These are phyloP conservation scores for Bothrops alternatus DNA, from an alignment of 2,797 vertebrate genomes.

Conservation along the genomic window DNA sequence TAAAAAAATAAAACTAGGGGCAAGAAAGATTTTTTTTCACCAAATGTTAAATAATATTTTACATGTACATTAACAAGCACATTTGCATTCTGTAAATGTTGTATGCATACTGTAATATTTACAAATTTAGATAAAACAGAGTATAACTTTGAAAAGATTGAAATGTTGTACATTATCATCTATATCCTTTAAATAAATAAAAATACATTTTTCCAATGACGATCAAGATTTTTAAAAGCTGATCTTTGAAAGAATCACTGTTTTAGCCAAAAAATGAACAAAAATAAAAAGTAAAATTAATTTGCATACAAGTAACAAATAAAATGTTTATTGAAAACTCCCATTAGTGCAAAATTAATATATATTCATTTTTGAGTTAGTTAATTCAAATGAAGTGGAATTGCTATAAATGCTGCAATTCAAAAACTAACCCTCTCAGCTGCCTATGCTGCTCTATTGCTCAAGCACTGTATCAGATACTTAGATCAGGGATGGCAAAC, in stretches of 20 bases:
- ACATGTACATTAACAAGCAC: not conserved
- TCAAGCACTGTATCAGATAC: not conserved
- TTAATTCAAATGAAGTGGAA: not conserved
- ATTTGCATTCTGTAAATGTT: not conserved
- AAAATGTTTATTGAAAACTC: not conserved
- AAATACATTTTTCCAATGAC: not conserved
- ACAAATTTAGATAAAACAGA: not conserved
- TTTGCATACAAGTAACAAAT: slow-evolving; percentile 3
- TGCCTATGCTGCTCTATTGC: not conserved
- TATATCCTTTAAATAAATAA: not conserved
- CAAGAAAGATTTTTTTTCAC: not conserved
- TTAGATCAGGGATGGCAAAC: not conserved
- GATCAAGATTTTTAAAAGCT: not conserved
- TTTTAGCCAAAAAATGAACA: not conserved
- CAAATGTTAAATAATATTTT: not conserved
- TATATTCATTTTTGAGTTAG: not conserved
- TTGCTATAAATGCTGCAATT: not conserved
- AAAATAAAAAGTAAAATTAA: not conserved
- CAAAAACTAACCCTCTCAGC: not conserved
- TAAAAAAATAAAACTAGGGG: not conserved
- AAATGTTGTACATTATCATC: not conserved
- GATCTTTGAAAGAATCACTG: not conserved
- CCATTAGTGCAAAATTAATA: not conserved
- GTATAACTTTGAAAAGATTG: not conserved
- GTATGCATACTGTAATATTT: not conserved